Percentiles rank a stretch among this genome's conserved stretches.
Conservation (phyloP, 2,888 invertebrate genomes). For the Xestia xanthographa region DNA sequence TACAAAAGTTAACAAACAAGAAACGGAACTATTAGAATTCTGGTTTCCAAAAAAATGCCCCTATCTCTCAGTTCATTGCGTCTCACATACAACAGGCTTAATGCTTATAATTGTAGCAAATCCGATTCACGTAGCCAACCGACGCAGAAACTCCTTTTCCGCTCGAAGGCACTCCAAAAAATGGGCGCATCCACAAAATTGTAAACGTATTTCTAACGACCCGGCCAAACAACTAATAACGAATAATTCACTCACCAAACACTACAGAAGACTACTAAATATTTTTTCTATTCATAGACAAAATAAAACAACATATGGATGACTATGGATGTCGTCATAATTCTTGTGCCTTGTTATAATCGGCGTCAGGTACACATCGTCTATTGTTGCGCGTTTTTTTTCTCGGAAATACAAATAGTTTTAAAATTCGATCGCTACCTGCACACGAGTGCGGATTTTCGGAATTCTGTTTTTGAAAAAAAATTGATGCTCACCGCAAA, state of each 20-base stretch:
- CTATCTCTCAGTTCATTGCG: constrained; percentile 66
- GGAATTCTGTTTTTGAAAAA: constrained; percentile 87
- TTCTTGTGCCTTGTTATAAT: constrained; percentile 88
- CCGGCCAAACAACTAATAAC: constrained; percentile 81
- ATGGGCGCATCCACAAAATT: constrained; percentile 79
- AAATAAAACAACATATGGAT: constrained; percentile 82
- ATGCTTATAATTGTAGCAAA: constrained; percentile 85
- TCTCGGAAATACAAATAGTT: constrained; percentile 89
- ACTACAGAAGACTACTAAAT: constrained; percentile 69
- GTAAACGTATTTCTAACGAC: constrained; percentile 83
- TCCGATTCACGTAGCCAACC: constrained; percentile 82
- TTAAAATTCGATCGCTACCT: constrained; percentile 88
- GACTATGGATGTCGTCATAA: constrained; percentile 87
- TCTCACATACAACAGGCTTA: constrained; percentile 74
- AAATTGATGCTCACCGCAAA: constrained; percentile 88
- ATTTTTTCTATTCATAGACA: constrained; percentile 67
- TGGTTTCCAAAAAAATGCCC: constrained; percentile 64
- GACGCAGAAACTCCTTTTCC: constrained; percentile 85
- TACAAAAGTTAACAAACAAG: constrained; percentile 49
- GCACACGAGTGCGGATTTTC: constrained; percentile 87
- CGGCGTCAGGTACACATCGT: constrained; percentile 86
- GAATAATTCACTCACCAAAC: constrained; percentile 84
- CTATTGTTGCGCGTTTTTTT: constrained; percentile 85
- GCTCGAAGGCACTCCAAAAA: constrained; percentile 78
- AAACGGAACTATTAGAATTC: constrained; percentile 52